Base-by-base conservation (phyloP, 1,140 invertebrate species). In the Drosophila ercepeae region DNA sequence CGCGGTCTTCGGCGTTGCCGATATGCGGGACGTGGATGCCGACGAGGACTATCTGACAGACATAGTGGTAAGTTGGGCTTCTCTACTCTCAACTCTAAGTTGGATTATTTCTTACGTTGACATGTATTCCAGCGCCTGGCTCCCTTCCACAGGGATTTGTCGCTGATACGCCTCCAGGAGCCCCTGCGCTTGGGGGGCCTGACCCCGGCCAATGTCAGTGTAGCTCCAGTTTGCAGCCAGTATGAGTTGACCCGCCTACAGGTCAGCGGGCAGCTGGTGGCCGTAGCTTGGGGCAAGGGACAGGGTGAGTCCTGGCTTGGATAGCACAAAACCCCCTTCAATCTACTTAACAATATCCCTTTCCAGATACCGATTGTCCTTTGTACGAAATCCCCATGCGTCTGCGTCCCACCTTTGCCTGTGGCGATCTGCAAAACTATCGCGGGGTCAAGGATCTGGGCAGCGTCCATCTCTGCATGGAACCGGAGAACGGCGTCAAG, bases 371-470 rank as follows among this genome's bases (percentile, higher is more conserved):
- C 14, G 81, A 88, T 13, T 86, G 81, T 9, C 61, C 77, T 0
- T n/a, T 86, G 4, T 86, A 77, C 23, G 81, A 86, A 45, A 32
- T 88, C 51, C 63, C 72, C 29, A 86, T 86, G 81, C 81, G 83
- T 0, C 42, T 86, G 51, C 54, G 78, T 1, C 82, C 73, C 27
- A 50, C 55, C 0, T 19, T 45, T n/a, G 73, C 48, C n/a, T 86
- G 81, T 19, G 51, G 41, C 0, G 32, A 69, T 18, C 19, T 88
- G 4, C 14, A 14, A 6, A 73, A 68, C 21, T 36, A 27, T 1
- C 48, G 50, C 0, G 36, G 36, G 1, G 72, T 76, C 0, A 55
- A 63, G 48, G 44, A 44, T 0, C 16, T 68, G 46, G 54, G 68
- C 0, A 21, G 61, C 2, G 9, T 34, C 4, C 68, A 61, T 13